Base-by-base conservation (phyloP, 1,140 invertebrate genomes). In the Bilobella aurantiaca region DNA sequence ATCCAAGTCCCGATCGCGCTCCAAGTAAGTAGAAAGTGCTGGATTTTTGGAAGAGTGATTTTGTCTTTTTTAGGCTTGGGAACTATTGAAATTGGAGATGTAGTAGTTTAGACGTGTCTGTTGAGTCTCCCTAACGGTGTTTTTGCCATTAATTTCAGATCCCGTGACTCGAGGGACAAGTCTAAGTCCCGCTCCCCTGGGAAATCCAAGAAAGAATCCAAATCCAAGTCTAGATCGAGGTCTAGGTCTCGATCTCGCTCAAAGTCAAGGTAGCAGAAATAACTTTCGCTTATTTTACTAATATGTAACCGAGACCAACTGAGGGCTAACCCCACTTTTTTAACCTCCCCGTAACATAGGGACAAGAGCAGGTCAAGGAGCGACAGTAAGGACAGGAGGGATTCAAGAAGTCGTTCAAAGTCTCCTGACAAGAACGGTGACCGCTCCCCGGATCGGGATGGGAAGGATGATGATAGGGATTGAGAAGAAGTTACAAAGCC, bases 1-100 rank as follows among this genome's bases (percentile, higher is more conserved):
- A 25, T 72, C n/a, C n/a, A n/a, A 70, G 32, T 75, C 75, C 23
- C 71, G 86, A 79, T 77, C 84, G 58, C 87, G 87, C 72, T 87
- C 86, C 58, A 75, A 75, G 67, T 78, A 69, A 69, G 68, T 67
- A 16, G 8, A 30, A 27, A 62, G 14, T n/a, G n/a, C n/a, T n/a
- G n/a, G 27, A 25, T 18, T 46, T 67, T 62, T 34, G n/a, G n/a
- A 37, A 37, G 2, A 16, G 58, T 27, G 21, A 23, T 47, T n/a
- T 61, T 29, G 21, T 60, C 49, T 1, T 23, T 62, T 56, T 1
- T 42, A 72, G 69, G 63, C 64, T 72, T 71, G 80, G 79, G 30
- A 14, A 23, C 29, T 73, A 69, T 63, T 63, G 79, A 80, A 80
- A 73, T 83, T 81, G n/a, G n/a, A n/a, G n/a, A n/a, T n/a, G n/a